Percentiles rank a stretch among this genome's conserved stretches.
Conservation (phyloP, 2,113 vertebrate genomes). For the Pleuronectes platessa region DNA sequence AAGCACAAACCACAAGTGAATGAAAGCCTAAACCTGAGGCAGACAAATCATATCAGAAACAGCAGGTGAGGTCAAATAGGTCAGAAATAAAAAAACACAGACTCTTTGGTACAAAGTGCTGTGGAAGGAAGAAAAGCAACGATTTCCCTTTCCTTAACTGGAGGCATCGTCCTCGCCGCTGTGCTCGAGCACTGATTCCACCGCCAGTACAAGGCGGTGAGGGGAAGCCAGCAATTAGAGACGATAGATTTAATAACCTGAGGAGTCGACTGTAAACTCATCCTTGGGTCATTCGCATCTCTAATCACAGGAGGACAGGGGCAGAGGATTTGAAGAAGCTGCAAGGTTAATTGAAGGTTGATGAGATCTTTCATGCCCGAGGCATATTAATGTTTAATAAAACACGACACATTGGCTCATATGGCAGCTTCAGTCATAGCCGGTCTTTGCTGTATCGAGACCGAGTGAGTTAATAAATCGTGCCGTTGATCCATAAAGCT, state of each 20-base stretch:
- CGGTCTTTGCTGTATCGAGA: not conserved
- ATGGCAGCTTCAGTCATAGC: not conserved
- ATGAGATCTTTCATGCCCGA: conserved; percentile 55
- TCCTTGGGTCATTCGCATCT: conserved; percentile 27
- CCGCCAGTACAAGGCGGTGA: conserved; percentile 9
- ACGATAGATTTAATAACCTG: conserved; percentile 51
- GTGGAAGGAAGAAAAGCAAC: conserved; percentile 7
- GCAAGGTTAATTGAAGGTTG: conserved; percentile 69
- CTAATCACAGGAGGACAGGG: conserved; percentile 12
- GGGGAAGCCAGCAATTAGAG: conserved; percentile 47
- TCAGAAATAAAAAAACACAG: conserved; percentile 16
- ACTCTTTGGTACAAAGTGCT: not conserved
- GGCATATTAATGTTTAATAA: conserved; percentile 57
- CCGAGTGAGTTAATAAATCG: not conserved
- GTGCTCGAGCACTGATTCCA: conserved; percentile 3
- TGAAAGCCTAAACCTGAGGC: not conserved
- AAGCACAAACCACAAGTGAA: too few relatives aligned
- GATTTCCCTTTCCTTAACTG: not conserved
- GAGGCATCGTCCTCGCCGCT: not conserved
- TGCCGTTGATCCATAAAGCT: not conserved
- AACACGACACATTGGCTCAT: conserved; percentile 15
- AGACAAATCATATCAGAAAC: conserved; percentile 11
- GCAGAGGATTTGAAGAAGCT: conserved; percentile 27
- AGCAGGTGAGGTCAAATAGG: conserved; percentile 3
- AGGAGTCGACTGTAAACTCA: conserved; percentile 42